Evolutionary conservation across 2,113 vertebrate genomes (phyloP).

Genomic region (Gymnarchus niloticus): DNA sequence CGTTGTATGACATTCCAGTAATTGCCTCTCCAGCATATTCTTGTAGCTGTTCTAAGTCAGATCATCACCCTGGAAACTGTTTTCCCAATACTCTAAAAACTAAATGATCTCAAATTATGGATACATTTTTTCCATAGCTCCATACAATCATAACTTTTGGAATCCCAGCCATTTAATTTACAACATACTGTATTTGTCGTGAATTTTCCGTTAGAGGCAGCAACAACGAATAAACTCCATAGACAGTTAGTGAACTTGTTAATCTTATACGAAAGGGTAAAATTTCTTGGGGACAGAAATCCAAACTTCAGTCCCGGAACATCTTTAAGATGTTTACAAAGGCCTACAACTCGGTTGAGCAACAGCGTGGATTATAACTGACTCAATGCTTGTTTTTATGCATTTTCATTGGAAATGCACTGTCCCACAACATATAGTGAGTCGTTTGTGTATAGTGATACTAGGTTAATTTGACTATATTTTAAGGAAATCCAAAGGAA

Average conservation of each 20-base stretch:
- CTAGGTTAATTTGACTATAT: too few relatives aligned
- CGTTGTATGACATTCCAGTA: background rate
- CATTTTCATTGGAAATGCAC: background rate
- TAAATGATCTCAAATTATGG: background rate
- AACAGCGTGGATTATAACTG: background rate
- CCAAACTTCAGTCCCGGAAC: background rate
- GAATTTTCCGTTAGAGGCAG: too few relatives aligned
- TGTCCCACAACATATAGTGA: background rate
- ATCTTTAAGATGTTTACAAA: background rate
- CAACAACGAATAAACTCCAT: too few relatives aligned
- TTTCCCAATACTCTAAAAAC: background rate
- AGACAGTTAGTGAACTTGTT: too few relatives aligned
- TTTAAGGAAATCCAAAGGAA: too few relatives aligned
- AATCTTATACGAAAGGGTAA: background rate
- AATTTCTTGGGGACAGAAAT: background rate
- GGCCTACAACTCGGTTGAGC: background rate
- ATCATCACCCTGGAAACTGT: background rate
- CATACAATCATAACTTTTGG: background rate
- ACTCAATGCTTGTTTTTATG: background rate
- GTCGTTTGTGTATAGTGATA: too few relatives aligned
- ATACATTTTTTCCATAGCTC: background rate
- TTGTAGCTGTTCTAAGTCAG: background rate
- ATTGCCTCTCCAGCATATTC: background rate
- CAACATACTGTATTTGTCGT: too few relatives aligned
- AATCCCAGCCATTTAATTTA: too few relatives aligned